Base-by-base conservation (phyloP, 2,113 vertebrate species). In the Brachyhypopomus occidentalis region DNA sequence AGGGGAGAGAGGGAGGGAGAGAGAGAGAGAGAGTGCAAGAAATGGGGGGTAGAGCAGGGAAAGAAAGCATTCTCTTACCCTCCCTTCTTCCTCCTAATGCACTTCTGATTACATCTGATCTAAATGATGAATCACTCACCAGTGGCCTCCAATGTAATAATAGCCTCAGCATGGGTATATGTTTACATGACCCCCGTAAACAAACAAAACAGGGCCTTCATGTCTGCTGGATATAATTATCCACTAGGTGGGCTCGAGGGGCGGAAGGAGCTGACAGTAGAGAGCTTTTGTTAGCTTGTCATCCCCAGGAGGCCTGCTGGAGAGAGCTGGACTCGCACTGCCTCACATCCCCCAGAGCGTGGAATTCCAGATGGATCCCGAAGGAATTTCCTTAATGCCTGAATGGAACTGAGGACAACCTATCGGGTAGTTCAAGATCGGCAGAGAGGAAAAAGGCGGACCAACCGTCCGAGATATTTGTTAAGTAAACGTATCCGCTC, bases 161-260 rank as follows among this genome's bases (percentile, higher is more conserved):
- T 66, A 72, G 16, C 23, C 73, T 80, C 58, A 5, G 25, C 0
- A 17, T 48, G 25, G 59, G n/a, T 23, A 60, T 12, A 11, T 38
- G 63, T 38, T 70, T 78, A 78, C 63, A 30, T 20, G 45, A 45
- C 16, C 48, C 52, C 2, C 7, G 34, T 80, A 59, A 80, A 70
- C 75, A 84, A 84, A 67, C 48, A 72, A 59, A 30, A 34, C 58
- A 56, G 41, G 19, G 5, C 27, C 22, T 64, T n/a, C 70, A 74
- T 69, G 48, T 80, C 67, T 77, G 78, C 62, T 71, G 73, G 64
- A 77, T 70, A 11, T 84, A 59, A 84, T 80, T 80, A 84, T 60
- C 60, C 78, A 80, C 75, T 75, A 62, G 72, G 30, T 52, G 41
- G 45, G 70, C 55, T 79, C 60, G 38, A 77, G n/a, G 48, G 36